phyloP scores from a whole-genome alignment of 2,888 invertebrate genomes.

The Apotomis capreana region DNA sequence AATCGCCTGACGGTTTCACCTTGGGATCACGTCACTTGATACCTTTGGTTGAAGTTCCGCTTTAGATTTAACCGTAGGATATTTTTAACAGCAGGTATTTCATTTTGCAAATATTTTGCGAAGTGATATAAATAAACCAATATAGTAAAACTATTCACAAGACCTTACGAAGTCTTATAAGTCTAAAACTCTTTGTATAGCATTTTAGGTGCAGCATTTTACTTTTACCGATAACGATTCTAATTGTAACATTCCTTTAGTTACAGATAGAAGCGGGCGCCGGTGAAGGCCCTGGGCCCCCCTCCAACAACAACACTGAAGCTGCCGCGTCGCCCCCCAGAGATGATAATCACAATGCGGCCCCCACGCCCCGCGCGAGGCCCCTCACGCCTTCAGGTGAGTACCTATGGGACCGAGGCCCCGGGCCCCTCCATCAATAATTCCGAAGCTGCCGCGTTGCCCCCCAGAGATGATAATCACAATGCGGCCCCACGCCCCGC shows the following conservation, averaged over 20 bases:
- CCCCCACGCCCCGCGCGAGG: conserved; percentile 66
- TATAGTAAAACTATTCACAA: no score
- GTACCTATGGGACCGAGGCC: conserved; percentile 55
- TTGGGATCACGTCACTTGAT: conserved; percentile 6
- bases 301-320: conserved; percentile 74
- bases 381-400: conserved; percentile 84
- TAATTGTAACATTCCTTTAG: conserved; percentile 52
- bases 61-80: conserved; percentile 8
- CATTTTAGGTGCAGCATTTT: background rate
- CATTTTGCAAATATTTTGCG: background rate
- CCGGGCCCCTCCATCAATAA: conserved; percentile 79
- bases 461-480: conserved; percentile 78
- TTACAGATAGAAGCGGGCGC: conserved; percentile 73
- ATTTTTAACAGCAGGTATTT: background rate
- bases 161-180: no score
- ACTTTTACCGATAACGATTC: background rate
- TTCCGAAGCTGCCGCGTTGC: conserved; percentile 68
- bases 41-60: conserved; percentile 14
- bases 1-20: conserved; percentile 30
- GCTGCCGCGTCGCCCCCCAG: conserved; percentile 70
- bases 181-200: no score
- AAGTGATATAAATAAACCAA: no score
- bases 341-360: conserved; percentile 79
- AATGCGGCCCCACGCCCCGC: conserved; percentile 66
- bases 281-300: conserved; percentile 76